Percentiles rank a stretch among this genome's conserved stretches.
phyloP scores from a whole-genome alignment of 1,140 invertebrate genomes.

The Drosophila guanche region DNA sequence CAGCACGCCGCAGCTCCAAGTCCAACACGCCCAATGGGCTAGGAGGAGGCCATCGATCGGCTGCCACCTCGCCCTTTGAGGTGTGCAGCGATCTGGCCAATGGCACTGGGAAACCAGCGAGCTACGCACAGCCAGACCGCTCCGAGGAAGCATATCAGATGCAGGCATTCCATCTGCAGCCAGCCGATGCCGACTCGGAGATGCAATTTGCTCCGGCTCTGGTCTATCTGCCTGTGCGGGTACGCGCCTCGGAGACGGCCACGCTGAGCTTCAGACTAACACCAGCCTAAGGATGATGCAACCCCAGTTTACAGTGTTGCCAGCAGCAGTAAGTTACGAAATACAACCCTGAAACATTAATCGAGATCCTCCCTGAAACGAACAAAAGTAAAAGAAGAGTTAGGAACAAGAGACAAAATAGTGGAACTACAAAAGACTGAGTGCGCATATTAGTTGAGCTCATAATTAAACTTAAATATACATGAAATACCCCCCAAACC shows the following conservation, averaged over 20 bases:
- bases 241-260: slow-evolving; percentile 88
- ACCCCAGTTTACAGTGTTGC: slow-evolving; percentile 60
- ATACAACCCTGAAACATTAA: not conserved
- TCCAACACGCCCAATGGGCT: slow-evolving; percentile 50
- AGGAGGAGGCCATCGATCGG: slow-evolving; percentile 47
- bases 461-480: slow-evolving; percentile 77
- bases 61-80: slow-evolving; percentile 74
- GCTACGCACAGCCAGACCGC: slow-evolving; percentile 67
- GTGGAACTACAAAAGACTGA: slow-evolving; percentile 82
- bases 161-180: slow-evolving; percentile 81
- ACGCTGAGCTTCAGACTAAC: slow-evolving; percentile 96
- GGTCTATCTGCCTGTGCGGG: slow-evolving; percentile 95
- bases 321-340: slow-evolving; percentile 75
- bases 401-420: slow-evolving; percentile 76
- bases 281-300: slow-evolving; percentile 87
- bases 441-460: slow-evolving; percentile 82
- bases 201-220: slow-evolving; percentile 91
- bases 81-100: slow-evolving; percentile 61
- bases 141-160: slow-evolving; percentile 71
- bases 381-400: slow-evolving; percentile 1
- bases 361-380: not conserved
- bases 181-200: slow-evolving; percentile 54
- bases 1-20: slow-evolving; percentile 26
- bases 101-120: slow-evolving; percentile 64
- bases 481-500: not conserved